These are phyloP conservation scores for Pyrgilauda ruficollis DNA, from an alignment of 2,113 vertebrate species.

Conservation along the genomic window DNA sequence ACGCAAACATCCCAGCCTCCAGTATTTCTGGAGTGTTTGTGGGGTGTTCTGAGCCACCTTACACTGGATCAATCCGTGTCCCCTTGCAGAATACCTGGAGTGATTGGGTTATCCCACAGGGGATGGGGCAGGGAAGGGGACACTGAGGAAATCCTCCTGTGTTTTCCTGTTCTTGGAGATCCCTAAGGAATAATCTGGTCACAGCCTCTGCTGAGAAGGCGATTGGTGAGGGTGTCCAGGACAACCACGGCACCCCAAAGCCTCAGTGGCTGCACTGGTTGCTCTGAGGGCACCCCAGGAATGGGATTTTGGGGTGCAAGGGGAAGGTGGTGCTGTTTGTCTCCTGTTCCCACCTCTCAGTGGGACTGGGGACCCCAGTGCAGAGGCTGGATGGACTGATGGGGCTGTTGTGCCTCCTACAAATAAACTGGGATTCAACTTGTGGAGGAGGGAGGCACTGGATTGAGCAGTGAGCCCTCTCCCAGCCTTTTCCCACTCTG, in stretches of 20 bases:
- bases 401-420: background rate
- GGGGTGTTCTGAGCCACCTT: background rate
- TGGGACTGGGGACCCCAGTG: background rate
- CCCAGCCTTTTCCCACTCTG: background rate
- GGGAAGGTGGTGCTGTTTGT: background rate
- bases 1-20: background rate
- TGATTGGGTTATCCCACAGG: too few species aligned
- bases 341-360: fast-evolving
- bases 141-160: background rate
- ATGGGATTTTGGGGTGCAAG: background rate
- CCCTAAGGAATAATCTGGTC: background rate
- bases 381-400: background rate
- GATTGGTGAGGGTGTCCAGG: background rate
- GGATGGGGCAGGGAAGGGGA: background rate
- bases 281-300: fast-evolving
- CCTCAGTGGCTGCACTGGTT: background rate
- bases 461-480: too few species aligned
- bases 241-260: background rate
- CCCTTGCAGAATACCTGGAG: background rate
- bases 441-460: background rate
- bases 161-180: background rate
- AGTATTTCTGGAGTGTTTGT: background rate
- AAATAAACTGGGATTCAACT: background rate
- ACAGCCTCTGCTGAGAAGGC: too few species aligned
- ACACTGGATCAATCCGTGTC: fast-evolving